Percentiles rank a stretch among this genome's conserved stretches.
phyloP scores from a whole-genome alignment of 1,140 invertebrate species.

The Harpegnathos saltator region DNA sequence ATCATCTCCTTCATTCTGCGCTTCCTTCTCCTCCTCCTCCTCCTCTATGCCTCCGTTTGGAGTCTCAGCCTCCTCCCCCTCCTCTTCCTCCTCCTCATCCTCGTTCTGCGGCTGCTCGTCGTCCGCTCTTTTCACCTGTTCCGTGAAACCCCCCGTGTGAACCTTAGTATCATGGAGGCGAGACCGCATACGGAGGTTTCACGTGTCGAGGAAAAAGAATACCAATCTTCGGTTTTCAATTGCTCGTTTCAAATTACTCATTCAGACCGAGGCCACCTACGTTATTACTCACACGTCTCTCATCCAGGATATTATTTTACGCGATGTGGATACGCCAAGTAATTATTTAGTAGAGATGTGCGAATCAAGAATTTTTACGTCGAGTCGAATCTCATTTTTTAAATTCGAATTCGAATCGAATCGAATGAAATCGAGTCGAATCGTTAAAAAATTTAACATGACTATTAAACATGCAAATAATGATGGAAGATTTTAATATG shows the following conservation, averaged over 20 bases:
- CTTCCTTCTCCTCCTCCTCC: conserved; percentile 36
- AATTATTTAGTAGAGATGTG: too few species aligned
- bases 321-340: conserved; percentile 18
- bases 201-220: conserved; percentile 36
- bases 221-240: not conserved
- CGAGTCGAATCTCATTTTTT: too few species aligned
- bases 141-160: conserved; percentile 66
- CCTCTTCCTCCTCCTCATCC: conserved; percentile 34
- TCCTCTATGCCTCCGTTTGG: conserved; percentile 64
- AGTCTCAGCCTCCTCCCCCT: conserved; percentile 29
- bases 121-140: conserved; percentile 70
- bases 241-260: conserved; percentile 24
- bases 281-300: conserved; percentile 2
- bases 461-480: too few species aligned
- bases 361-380: too few species aligned
- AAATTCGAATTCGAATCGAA: too few species aligned
- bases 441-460: too few species aligned
- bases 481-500: too few species aligned
- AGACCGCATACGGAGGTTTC: conserved; percentile 58
- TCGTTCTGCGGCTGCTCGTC: conserved; percentile 54
- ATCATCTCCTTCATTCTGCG: not conserved
- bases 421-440: too few species aligned
- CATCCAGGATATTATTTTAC: conserved; percentile 38
- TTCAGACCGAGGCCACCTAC: too few species aligned
- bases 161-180: conserved; percentile 48